Evolutionary conservation across 2,113 vertebrate genomes (phyloP).

Genomic region (Urocolius indicus): DNA sequence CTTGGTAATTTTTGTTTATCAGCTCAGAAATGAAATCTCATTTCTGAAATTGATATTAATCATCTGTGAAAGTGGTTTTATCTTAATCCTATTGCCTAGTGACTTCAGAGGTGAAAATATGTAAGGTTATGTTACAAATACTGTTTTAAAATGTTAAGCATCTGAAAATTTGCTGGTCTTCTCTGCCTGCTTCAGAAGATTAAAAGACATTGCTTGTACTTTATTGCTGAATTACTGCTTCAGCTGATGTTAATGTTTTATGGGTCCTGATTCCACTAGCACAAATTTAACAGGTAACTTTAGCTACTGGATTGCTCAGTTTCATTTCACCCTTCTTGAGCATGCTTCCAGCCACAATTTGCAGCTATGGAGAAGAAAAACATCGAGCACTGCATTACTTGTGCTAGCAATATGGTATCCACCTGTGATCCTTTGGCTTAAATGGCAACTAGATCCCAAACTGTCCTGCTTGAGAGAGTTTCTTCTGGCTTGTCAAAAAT

Average conservation of each 20-base stretch:
- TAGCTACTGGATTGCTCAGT: background rate
- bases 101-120: slow-evolving; percentile 30
- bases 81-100: slow-evolving; percentile 17
- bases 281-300: background rate
- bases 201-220: background rate
- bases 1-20: background rate
- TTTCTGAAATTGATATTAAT: slow-evolving; percentile 2
- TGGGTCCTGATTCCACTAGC: background rate
- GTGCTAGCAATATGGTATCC: background rate
- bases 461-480: background rate
- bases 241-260: slow-evolving; percentile 3
- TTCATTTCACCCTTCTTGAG: background rate
- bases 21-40: slow-evolving; percentile 8
- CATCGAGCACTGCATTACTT: background rate
- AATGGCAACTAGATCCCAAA: background rate
- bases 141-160: background rate
- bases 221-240: slow-evolving; percentile 38
- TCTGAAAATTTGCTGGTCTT: slow-evolving; percentile 26
- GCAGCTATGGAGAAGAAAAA: background rate
- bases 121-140: slow-evolving; percentile 24
- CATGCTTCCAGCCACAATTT: background rate
- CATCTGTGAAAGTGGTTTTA: slow-evolving; percentile 14
- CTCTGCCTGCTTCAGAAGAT: background rate
- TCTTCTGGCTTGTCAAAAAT: background rate
- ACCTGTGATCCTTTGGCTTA: background rate